A percentile compares a stretch with the other conserved stretches of the same genome.
These are phyloP conservation scores for Bradypus variegatus DNA, from an alignment of 2,797 vertebrate genomes.

Conservation along the genomic window DNA sequence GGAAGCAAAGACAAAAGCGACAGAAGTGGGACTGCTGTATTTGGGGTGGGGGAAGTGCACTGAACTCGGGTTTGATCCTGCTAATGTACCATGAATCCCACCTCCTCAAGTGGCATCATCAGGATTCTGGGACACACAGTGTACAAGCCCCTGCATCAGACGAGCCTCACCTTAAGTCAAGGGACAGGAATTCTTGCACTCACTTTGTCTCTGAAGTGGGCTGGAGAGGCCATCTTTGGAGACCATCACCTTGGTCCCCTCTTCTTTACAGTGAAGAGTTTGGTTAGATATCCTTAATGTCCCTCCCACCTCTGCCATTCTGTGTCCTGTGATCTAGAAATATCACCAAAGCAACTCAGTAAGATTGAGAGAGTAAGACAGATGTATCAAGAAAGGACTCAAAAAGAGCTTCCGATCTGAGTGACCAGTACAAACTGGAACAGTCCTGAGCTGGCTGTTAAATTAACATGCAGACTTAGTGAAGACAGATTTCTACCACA, in stretches of 20 bases:
- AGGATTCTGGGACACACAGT: neutral
- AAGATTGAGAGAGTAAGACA: neutral
- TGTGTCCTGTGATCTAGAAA: neutral
- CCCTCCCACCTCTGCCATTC: neutral
- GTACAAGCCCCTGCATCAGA: neutral
- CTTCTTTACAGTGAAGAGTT: neutral
- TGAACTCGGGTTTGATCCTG: neutral
- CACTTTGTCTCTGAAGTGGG: neutral
- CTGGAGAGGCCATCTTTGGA: neutral
- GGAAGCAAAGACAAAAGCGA: neutral
- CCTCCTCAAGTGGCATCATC: neutral
- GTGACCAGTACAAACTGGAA: neutral
- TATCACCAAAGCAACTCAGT: neutral
- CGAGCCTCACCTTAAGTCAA: neutral
- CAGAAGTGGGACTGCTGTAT: neutral
- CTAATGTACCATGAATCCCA: fast-evolving
- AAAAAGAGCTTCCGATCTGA: neutral
- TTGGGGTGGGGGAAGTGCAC: neutral
- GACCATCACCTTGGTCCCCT: neutral
- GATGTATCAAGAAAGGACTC: neutral
- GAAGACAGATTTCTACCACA: neutral
- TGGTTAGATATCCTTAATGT: neutral
- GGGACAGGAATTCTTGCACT: neutral
- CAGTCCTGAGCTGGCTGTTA: neutral
- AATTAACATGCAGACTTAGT: neutral